A percentile compares a stretch with the other conserved stretches of the same genome.
These are phyloP conservation scores for Leptinotarsa texana DNA, from an alignment of 1,140 invertebrate species.

Conservation along the genomic window DNA sequence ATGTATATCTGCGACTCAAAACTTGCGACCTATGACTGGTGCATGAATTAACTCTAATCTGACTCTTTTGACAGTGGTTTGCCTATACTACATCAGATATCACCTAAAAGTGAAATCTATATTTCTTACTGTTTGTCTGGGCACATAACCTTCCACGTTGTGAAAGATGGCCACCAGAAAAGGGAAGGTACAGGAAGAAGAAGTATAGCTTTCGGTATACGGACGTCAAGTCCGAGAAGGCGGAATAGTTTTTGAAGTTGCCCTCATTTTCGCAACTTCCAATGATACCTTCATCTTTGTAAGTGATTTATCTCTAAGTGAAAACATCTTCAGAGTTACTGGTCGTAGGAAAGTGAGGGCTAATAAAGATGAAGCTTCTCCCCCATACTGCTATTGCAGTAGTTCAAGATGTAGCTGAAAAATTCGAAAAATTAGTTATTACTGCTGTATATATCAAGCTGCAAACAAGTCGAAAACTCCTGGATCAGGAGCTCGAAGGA, in stretches of 20 bases:
- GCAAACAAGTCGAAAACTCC: conserved; percentile 95
- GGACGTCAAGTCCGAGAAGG: conserved; percentile 97
- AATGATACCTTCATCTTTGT: conserved; percentile 99
- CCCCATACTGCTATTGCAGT: conserved; percentile 99
- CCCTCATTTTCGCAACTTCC: conserved; percentile 99
- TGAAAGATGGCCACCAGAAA: conserved; percentile 91
- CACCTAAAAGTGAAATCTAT: too few relatives aligned
- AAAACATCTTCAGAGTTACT: conserved; percentile 98
- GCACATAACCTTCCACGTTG: neutral
- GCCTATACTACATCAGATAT: too few relatives aligned
- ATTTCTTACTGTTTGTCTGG: too few relatives aligned
- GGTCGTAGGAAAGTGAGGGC: conserved; percentile 99
- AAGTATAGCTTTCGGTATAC: conserved; percentile 93
- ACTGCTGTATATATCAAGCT: conserved; percentile 98
- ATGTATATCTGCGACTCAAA: too few relatives aligned
- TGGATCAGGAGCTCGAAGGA: conserved; percentile 96
- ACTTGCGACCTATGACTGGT: too few relatives aligned
- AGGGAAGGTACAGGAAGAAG: conserved; percentile 94
- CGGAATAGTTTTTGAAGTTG: conserved; percentile 97
- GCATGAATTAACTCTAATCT: too few relatives aligned
- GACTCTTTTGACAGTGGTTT: too few relatives aligned
- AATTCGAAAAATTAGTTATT: conserved; percentile 96
- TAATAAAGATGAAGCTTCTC: conserved; percentile 99
- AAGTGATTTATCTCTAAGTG: conserved; percentile 97
- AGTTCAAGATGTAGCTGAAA: conserved; percentile 99